Base-by-base conservation (phyloP, 2,113 vertebrate species). In the Vimba vimba region DNA sequence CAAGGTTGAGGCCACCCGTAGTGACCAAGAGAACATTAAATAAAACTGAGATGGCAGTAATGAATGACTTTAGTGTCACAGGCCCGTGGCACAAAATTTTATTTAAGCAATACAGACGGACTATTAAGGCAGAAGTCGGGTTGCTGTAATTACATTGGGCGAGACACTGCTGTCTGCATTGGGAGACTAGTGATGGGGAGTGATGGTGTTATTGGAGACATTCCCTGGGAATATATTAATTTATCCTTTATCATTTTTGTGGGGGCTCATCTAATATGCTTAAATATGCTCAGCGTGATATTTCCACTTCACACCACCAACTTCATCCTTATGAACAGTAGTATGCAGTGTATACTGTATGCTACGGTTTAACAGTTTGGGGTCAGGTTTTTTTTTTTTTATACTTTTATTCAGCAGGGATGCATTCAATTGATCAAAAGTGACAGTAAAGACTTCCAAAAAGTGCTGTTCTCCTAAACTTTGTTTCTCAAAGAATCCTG, bases 11-110 rank as follows among this genome's bases (percentile, higher is more conserved):
- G 75, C 71, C 27, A 78, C 55, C 43, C 15, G 43, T 13, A 43
- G 47, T 60, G 59, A 91, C 82, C 47, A 33, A 76, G 86, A 90
- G 89, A 77, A 86, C 82, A 86, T 90, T 86, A 87, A 47, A 64
- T 79, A 79, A 87, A 85, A 71, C 66, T 62, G 84, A 60, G 85
- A 78, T 23, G 69, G 69, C 45, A 57, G 85, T 82, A 86, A 88
- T 75, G 47, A 87, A 91, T 79, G 87, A 55, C 77, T 59, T 45
- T 69, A 86, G 66, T 66, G 30, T 43, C 85, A n/a, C 17, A 45
- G 85, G 82, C 30, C 69, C 66, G 60, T 86, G 79, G 62, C 59
- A 52, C 55, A 12, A 33, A 86, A 86, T 77, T 88, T 88, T 84
- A 91, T 89, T 89, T 88, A 73, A 81, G 68, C 36, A 85, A 69